Conservation (phyloP, 2,113 vertebrate genomes). For the Rhea pennata region DNA sequence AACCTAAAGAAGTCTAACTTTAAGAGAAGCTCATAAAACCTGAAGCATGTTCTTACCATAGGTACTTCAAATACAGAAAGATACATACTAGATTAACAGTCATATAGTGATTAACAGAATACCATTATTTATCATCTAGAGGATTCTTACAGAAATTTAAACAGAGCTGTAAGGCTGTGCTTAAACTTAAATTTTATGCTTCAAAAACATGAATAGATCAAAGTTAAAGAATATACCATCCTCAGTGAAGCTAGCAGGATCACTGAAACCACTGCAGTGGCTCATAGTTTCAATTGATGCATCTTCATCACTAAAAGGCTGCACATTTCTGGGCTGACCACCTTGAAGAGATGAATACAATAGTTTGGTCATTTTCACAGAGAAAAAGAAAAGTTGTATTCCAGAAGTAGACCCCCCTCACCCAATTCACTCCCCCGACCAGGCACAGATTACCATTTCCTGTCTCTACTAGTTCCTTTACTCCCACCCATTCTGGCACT, state of each 20-base stretch:
- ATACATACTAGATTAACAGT: not conserved
- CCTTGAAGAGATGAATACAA: conserved; percentile 70
- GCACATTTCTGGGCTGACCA: conserved; percentile 88
- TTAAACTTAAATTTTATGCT: not conserved
- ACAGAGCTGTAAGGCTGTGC: not conserved
- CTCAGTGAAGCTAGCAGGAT: conserved; percentile 89
- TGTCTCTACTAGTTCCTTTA: not conserved
- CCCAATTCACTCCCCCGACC: not conserved
- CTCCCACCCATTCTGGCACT: not conserved
- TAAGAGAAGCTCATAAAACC: not conserved
- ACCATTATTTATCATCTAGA: not conserved
- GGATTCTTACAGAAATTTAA: not conserved
- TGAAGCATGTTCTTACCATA: not conserved
- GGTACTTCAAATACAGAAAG: not conserved
- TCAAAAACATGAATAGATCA: accelerated
- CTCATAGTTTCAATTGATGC: conserved; percentile 98
- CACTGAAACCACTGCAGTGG: conserved; percentile 96
- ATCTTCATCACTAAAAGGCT: conserved; percentile 97
- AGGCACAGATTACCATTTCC: not conserved
- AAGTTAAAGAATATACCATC: conserved; percentile 81
- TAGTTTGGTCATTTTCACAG: not conserved
- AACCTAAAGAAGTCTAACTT: not conserved
- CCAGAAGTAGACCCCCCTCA: not conserved
- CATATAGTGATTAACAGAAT: accelerated
- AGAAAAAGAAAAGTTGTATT: not conserved